Percentiles rank a stretch among this genome's conserved stretches.
Conservation (phyloP, 2,113 vertebrate genomes). For the Herpetotheres cachinnans region DNA sequence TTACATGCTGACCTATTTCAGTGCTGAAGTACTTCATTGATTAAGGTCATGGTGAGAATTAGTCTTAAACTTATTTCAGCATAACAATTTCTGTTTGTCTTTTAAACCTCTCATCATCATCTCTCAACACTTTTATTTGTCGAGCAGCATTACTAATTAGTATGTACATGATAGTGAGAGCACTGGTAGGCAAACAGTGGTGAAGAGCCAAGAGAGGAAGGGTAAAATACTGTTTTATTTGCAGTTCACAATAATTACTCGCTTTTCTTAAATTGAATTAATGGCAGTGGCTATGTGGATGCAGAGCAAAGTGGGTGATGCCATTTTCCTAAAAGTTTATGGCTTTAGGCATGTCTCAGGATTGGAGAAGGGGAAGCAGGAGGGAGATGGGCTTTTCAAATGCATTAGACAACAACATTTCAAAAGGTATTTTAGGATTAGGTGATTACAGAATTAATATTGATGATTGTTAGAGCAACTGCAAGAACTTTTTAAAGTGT, state of each 20-base stretch:
- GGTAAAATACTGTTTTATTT: neutral
- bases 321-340: neutral
- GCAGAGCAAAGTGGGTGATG: neutral
- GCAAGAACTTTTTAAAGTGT: neutral
- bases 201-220: neutral
- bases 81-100: slow-evolving; percentile 24
- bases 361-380: neutral
- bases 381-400: neutral
- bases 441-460: neutral
- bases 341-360: neutral
- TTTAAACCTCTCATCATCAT: slow-evolving; percentile 1
- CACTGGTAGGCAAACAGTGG: neutral
- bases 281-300: neutral
- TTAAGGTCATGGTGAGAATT: neutral
- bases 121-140: slow-evolving; percentile 26
- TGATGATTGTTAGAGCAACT: neutral
- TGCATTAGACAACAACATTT: neutral
- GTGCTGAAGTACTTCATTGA: neutral
- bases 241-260: neutral
- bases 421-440: neutral
- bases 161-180: neutral
- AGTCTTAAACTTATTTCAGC: neutral
- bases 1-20: accelerated
- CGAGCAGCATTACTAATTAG: neutral
- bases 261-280: neutral